Conservation (phyloP, 2,113 vertebrate species). For the Pan troglodytes region NHGRI_mPanTro3-v2.1_pri NC_086015.1:87764501-87765000, state of each 20-base stretch:
- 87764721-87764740: not conserved
- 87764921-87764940: not conserved
- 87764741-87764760: not conserved
- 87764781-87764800: not conserved
- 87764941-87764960: not conserved
- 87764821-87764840: not conserved
- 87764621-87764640: not conserved
- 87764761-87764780: not conserved
- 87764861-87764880: not conserved
- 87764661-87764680: not conserved
- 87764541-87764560: not conserved
- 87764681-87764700: not conserved
- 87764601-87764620: not conserved
- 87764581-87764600: not conserved
- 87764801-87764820: not conserved
- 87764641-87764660: not conserved
- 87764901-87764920: not conserved
- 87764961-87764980: not conserved
- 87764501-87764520: not conserved
- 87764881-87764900: not conserved
- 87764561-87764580: not conserved
- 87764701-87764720: not conserved
- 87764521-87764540: not conserved
- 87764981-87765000: not conserved
- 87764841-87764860: not conserved